Conservation (phyloP, 2,113 vertebrate genomes). For the Gymnogyps californianus region DNA sequence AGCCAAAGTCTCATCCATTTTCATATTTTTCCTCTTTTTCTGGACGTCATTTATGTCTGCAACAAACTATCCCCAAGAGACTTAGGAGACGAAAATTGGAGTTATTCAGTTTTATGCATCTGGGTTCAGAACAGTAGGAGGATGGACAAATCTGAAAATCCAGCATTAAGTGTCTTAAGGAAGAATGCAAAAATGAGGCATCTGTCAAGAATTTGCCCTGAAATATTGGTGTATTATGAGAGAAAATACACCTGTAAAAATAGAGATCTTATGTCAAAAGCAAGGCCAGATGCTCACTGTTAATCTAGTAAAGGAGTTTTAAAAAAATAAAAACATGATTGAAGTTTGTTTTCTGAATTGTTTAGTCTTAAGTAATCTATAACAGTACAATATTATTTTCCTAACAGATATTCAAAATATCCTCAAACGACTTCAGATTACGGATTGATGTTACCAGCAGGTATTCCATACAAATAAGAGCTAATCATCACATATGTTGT, state of each 20-base stretch:
- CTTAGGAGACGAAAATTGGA: background rate
- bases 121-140: background rate
- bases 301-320: background rate
- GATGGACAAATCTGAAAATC: background rate
- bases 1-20: background rate
- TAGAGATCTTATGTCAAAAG: background rate
- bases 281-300: background rate
- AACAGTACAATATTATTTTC: background rate
- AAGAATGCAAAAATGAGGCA: background rate
- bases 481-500: slow-evolving; percentile 15
- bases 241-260: background rate
- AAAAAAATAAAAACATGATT: background rate
- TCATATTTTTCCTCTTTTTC: background rate
- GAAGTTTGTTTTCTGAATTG: background rate
- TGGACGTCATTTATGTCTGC: background rate
- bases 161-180: background rate
- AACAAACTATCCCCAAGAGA: background rate
- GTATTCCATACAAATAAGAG: slow-evolving; percentile 57
- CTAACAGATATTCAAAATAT: slow-evolving; percentile 11
- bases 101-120: background rate
- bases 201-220: background rate
- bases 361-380: background rate
- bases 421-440: background rate
- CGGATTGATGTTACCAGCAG: background rate
- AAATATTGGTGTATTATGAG: background rate